Base-by-base conservation (phyloP, 2,797 vertebrate genomes). In the Muscicapa comitata region DNA sequence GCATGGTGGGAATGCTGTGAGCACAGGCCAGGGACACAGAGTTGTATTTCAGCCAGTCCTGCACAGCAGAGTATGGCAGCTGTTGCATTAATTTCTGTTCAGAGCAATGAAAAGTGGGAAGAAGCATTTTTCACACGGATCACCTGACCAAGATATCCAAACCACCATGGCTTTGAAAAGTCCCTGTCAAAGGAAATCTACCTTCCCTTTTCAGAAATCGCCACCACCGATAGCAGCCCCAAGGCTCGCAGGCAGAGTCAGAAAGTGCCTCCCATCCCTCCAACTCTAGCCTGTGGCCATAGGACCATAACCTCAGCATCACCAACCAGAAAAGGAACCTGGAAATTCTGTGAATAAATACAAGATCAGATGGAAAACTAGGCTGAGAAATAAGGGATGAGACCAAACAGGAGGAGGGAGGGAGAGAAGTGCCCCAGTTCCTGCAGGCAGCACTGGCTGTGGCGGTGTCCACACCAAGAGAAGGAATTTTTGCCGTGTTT, bases 1-100 rank as follows among this genome's bases (percentile, higher is more conserved):
- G 1, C 17, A 1, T 40, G 77, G 62, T 3, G 0, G 16, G 25
- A 25, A 63, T 48, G 54, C 28, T 71, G 33, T 0, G 0, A 81
- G 63, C 28, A 18, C 0, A 0, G 12, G 29, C 18, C 59, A 77
- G 74, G 19, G 14, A 62, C 65, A 54, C 35, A 45, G 5, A 2
- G 0, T 20, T 25, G 26, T 1, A 7, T 53, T 31, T 67, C 42
- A 40, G 28, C 48, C 91, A 73, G 57, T 24, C 18, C 31, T 55
- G 63, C 51, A 42, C 40, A 63, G 59, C 28, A 59, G n/a, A 66
- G 50, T 1, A 0, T n/a, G 38, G 47, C 29, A 58, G 55, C 35
- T 83, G 29, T 13, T 83, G 61, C 26, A 17, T 9, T 67, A 43
- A 63, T 16, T 92, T 89, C 42, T 66, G 26, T 55, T 81, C 4